phyloP scores from a whole-genome alignment of 1,140 invertebrate species.

The Psix sp. region DNA sequence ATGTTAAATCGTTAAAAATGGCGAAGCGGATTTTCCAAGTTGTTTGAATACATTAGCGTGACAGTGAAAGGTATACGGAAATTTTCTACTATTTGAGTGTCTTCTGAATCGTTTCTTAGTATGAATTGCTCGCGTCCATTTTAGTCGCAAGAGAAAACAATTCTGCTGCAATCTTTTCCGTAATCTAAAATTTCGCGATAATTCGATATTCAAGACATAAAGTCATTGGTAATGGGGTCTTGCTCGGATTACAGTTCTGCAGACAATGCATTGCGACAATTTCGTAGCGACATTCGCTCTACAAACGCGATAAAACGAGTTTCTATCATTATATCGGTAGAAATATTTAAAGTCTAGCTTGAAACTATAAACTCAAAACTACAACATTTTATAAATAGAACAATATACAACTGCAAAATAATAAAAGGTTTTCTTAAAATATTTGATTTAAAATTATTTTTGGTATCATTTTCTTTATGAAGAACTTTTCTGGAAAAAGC shows the following conservation, averaged over 20 bases:
- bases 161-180: slow-evolving; percentile 42
- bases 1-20: slow-evolving; percentile 6
- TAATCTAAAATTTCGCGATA: slow-evolving; percentile 54
- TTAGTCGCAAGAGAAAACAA: slow-evolving; percentile 50
- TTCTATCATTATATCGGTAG: too few relatives aligned
- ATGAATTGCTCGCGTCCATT: slow-evolving; percentile 43
- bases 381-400: too few relatives aligned
- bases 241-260: slow-evolving; percentile 53
- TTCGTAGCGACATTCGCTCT: slow-evolving; percentile 14
- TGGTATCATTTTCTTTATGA: too few relatives aligned
- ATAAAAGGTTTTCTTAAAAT: too few relatives aligned
- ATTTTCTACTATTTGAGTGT: slow-evolving; percentile 51
- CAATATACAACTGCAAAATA: too few relatives aligned
- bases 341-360: too few relatives aligned
- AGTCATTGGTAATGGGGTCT: slow-evolving; percentile 65
- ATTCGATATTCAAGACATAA: slow-evolving; percentile 47
- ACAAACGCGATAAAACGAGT: slow-evolving; percentile 20
- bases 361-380: too few relatives aligned
- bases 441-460: too few relatives aligned
- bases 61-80: slow-evolving; percentile 53
- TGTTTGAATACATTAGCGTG: slow-evolving; percentile 34
- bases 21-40: slow-evolving; percentile 28
- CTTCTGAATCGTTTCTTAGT: slow-evolving; percentile 36
- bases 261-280: slow-evolving; percentile 28
- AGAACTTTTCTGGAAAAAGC: too few relatives aligned